Base-by-base conservation (phyloP, 2,797 vertebrate genomes). In the Micromesistius poutassou region DNA sequence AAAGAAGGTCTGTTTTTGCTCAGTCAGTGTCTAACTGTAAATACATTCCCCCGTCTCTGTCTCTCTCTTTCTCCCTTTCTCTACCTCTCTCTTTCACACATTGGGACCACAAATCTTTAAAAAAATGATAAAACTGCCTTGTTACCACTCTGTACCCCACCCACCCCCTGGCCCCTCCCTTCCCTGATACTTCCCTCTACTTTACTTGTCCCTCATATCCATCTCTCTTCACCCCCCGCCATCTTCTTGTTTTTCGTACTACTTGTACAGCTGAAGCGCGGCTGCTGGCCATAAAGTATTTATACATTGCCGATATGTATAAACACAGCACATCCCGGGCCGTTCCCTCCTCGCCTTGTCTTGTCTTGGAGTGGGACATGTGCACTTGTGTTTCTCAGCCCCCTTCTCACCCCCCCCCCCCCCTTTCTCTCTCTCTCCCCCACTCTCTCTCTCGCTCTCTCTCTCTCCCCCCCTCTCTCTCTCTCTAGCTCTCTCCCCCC, bases 11-110 rank as follows among this genome's bases (percentile, higher is more conserved):
- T 66, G 19, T 66, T 66, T 66, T 66, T 22, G 55, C 55, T 66
- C 55, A 66, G 55, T 25, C 55, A 25, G 55, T 66, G 55, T 62
- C 71, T 85, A 6, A 0, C 82, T 81, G 74, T 81, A 85, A 81
- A 84, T 79, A 77, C 76, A 81, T 42, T 83, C 83, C 84, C 91
- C 91, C 82, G 81, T 82, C 73, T 82, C 78, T 7, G 35, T 80
- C 76, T 62, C 81, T 42, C 40, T 33, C 31, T 62, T 80, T 42
- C 12, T 42, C 40, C 14, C 40, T 42, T 16, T 14, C 40, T 42
- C 40, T 42, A 42, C 14, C 40, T 42, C 82, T 83, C 74, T 82
- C 78, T 80, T 77, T 62, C 81, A 77, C 12, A 0, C 73, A 5
- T 30, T 73, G 70, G 30, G 79, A 55, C 33, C 40, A 78, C 62